Conservation (phyloP, 2,113 vertebrate genomes). For the Gobiocypris rarus region DNA sequence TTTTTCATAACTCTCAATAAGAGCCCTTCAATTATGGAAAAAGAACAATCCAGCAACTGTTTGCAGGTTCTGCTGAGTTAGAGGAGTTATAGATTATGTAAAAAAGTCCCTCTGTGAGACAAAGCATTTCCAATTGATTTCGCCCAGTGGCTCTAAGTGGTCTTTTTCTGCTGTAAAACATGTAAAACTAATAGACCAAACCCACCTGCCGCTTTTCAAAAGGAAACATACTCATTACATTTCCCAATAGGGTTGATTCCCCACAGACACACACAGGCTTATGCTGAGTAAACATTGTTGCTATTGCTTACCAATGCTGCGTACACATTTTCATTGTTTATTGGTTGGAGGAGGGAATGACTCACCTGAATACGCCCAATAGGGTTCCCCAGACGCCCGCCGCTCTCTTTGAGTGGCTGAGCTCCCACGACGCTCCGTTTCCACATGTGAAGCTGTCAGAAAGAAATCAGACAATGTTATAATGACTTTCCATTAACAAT, state of each 20-base stretch:
- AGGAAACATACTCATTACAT: constrained; percentile 27
- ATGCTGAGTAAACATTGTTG: constrained; percentile 37
- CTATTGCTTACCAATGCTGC: constrained; percentile 23
- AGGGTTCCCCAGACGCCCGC: constrained; percentile 87
- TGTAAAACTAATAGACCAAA: constrained; percentile 19
- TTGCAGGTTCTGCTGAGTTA: background rate
- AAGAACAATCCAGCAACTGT: background rate
- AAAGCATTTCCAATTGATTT: constrained; percentile 15
- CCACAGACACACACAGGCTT: background rate
- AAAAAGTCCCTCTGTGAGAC: background rate
- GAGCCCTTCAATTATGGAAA: background rate
- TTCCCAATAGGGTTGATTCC: constrained; percentile 37
- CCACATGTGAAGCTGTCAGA: constrained; percentile 79
- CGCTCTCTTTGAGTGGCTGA: constrained; percentile 83
- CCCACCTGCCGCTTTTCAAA: background rate
- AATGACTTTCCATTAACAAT: background rate
- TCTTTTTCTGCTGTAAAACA: background rate
- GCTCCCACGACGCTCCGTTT: constrained; percentile 79
- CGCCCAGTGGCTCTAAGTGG: background rate
- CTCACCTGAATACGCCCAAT: constrained; percentile 98
- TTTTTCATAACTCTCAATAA: constrained; percentile 25
- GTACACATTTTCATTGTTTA: background rate
- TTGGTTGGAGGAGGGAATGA: constrained; percentile 23
- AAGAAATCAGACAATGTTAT: constrained; percentile 27
- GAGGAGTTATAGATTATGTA: constrained; percentile 24